phyloP scores from a whole-genome alignment of 2,888 invertebrate species.

The Cryptops parisi region DNA sequence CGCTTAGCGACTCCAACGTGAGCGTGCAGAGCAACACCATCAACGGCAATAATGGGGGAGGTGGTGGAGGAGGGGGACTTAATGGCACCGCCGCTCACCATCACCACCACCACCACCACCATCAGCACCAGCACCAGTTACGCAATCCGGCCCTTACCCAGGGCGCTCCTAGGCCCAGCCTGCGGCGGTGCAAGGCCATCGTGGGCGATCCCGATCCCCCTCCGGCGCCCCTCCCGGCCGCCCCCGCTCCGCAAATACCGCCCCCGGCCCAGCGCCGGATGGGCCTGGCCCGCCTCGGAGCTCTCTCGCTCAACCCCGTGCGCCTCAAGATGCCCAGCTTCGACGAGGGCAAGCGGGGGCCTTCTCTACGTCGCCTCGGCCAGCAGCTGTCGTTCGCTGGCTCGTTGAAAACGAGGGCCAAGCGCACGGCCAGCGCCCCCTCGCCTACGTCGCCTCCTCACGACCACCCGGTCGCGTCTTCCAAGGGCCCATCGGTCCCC shows the following conservation, averaged over 20 bases:
- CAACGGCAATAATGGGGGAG: background rate
- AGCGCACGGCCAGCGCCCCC: conserved; percentile 14
- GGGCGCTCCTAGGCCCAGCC: conserved; percentile 4
- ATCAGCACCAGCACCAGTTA: background rate
- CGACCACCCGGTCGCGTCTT: conserved; percentile 8
- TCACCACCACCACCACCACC: conserved; percentile 9
- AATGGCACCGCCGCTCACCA: background rate
- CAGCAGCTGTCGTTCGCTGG: conserved; percentile 15
- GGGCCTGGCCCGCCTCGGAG: conserved; percentile 8
- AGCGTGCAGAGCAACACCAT: conserved; percentile 6
- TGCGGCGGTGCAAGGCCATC: conserved; percentile 6
- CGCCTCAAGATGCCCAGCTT: conserved; percentile 16
- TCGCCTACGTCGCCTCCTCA: conserved; percentile 11
- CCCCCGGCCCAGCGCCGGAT: background rate
- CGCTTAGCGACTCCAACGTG: conserved; percentile 8
- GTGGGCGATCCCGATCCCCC: conserved; percentile 5
- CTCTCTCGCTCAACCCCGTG: conserved; percentile 11
- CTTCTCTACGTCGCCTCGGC: conserved; percentile 14
- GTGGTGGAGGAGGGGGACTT: conserved; percentile 7
- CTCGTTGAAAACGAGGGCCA: conserved; percentile 15
- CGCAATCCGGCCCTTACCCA: background rate
- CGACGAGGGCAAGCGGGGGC: conserved; percentile 16
- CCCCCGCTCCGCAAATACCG: background rate
- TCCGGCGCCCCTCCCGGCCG: background rate
- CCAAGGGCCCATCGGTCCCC: background rate